Percentiles rank a stretch among this genome's conserved stretches.
These are phyloP conservation scores for Darevskia mixta DNA, from an alignment of 2,797 vertebrate species.

Conservation along the genomic window DNA sequence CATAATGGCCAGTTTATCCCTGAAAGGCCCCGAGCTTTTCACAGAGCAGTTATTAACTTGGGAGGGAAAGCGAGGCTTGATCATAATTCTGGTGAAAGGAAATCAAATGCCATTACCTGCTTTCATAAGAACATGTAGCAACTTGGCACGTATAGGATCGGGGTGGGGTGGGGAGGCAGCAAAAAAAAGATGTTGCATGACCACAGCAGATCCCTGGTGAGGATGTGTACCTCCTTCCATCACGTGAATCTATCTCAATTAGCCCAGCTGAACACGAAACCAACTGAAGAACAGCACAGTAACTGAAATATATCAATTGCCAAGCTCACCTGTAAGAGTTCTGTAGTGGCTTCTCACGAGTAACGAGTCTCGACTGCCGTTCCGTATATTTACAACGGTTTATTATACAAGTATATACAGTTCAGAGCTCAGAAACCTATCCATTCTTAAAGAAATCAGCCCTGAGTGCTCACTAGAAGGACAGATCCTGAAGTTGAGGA, in stretches of 20 bases:
- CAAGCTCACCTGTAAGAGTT: not conserved
- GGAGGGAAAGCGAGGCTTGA: not conserved
- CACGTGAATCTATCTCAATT: not conserved
- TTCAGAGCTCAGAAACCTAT: no score
- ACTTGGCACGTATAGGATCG: not conserved
- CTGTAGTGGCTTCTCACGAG: no score
- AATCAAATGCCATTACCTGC: constrained; percentile 13
- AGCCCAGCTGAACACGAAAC: not conserved
- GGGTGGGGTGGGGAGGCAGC: no score
- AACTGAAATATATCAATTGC: not conserved
- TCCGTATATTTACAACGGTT: no score
- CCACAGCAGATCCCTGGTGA: not conserved
- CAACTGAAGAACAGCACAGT: no score
- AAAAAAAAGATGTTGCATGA: not conserved
- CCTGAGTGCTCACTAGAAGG: no score
- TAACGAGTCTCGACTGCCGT: no score
- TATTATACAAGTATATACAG: no score
- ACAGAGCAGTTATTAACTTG: not conserved
- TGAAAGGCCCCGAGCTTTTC: not conserved
- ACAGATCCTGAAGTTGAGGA: no score
- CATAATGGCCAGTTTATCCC: not conserved
- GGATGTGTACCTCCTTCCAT: not conserved
- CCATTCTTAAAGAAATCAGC: no score
- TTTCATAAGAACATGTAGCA: not conserved
- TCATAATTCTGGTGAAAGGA: not conserved